Conservation (phyloP, 2,797 vertebrate genomes). For the Epinephelus malabaricus region DNA sequence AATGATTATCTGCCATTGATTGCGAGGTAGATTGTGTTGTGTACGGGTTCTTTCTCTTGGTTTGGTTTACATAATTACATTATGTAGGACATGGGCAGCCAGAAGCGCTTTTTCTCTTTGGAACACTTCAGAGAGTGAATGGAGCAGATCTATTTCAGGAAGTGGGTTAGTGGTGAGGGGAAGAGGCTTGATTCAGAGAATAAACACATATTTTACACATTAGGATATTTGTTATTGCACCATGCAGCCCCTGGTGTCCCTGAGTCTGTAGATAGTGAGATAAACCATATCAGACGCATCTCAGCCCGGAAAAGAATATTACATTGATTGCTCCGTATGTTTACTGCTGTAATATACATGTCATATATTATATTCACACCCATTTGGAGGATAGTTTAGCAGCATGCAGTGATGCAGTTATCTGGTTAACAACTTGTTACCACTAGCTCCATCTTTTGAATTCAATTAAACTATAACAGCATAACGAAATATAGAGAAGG, state of each 20-base stretch:
- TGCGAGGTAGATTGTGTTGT: conserved; percentile 66
- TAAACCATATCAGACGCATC: conserved; percentile 32
- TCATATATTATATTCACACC: background rate
- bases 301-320: conserved; percentile 11
- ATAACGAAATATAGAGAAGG: background rate
- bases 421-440: background rate
- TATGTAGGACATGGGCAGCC: conserved; percentile 87
- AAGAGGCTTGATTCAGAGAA: conserved; percentile 82
- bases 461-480: background rate
- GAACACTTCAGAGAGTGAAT: conserved; percentile 86
- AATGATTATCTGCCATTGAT: conserved; percentile 69
- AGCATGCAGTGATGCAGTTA: background rate
- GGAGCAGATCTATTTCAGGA: conserved; percentile 87
- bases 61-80: conserved; percentile 86
- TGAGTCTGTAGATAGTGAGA: conserved; percentile 50
- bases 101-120: conserved; percentile 85
- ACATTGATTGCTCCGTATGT: background rate
- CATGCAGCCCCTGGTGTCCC: conserved; percentile 67
- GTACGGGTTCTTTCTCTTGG: conserved; percentile 61
- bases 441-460: background rate
- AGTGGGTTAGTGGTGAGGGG: conserved; percentile 87
- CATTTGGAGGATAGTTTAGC: background rate
- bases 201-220: conserved; percentile 83
- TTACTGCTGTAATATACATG: conserved; percentile 24
- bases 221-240: conserved; percentile 79